Evolutionary conservation across 2,888 invertebrate genomes (phyloP), one percentile per base, ranked within the genome.

Genomic region (Aricia artaxerxes): DNA sequence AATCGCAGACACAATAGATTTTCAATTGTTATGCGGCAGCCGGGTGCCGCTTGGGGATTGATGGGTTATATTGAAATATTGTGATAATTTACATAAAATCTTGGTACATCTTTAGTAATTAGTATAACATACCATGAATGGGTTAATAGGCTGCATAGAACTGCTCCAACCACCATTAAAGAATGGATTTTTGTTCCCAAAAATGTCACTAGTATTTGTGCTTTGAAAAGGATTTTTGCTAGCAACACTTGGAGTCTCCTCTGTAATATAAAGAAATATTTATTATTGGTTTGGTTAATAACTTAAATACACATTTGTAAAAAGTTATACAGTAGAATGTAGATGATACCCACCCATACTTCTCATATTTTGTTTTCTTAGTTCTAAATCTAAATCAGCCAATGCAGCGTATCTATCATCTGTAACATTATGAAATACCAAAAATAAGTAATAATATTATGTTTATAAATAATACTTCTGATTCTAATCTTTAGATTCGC

Each of bases 401-500:
- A 99, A 95, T 78, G 99, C 99, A 83, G 99, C 99, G 93, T 99
- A 99, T 84, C 98, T 97, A 93, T 99, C 99, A 94, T 97, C 97
- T 87, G 96, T 88, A 89, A 88, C 79, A 69, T 24, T 64, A 64
- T 31, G 9, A 64, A 64, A 64, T 31, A 11, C 3, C 64, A 64
- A 11, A 61, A 64, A 64, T 11, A 5, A 6, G n/a, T 6, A 35
- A 4, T 60, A 24, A 24, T 61, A 64, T 7, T 3, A 64, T 24
- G 49, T 49, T 49, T 24, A 24, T 24, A 24, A 7, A 49, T 49
- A 49, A 9, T 49, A 2, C 49, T 49, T 49, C 49, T 11, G 11
- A 49, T 49, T 49, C 49, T 11, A 49, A 49, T 49, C 49, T 49
- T 49, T 9, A 49, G 49, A 49, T 49, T 49, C 49, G 9, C 49